Evolutionary conservation across 2,888 invertebrate genomes (phyloP).

Genomic region (Drosophila niveifrons): DNA sequence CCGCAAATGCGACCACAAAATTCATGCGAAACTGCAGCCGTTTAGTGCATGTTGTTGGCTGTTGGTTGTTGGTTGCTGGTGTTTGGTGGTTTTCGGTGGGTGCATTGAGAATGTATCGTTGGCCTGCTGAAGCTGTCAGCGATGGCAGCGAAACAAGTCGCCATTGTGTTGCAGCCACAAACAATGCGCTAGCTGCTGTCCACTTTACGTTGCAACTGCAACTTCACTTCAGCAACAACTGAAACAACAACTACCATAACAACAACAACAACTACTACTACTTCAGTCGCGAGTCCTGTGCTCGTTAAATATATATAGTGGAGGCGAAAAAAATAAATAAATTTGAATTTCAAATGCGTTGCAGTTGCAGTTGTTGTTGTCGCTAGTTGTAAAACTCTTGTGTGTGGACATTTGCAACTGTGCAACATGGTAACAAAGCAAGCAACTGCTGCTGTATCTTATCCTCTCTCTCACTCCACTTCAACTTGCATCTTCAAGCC

Average conservation of each 20-base stretch:
- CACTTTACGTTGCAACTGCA: constrained; percentile 27
- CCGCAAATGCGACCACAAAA: constrained; percentile 55
- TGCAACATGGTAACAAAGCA: constrained; percentile 48
- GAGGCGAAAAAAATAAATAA: constrained; percentile 24
- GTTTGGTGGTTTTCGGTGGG: constrained; percentile 49
- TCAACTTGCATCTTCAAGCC: not conserved
- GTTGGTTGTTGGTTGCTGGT: constrained; percentile 4
- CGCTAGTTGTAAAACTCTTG: constrained; percentile 40
- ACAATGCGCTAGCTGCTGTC: constrained; percentile 18
- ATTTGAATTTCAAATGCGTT: constrained; percentile 77
- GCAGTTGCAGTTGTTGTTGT: constrained; percentile 40
- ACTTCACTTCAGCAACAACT: not conserved
- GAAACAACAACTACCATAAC: constrained; percentile 1
- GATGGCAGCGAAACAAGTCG: constrained; percentile 66
- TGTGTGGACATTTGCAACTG: constrained; percentile 65
- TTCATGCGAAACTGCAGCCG: constrained; percentile 61
- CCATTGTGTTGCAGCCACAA: constrained; percentile 47
- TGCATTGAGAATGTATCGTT: constrained; percentile 67
- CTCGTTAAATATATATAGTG: constrained; percentile 62
- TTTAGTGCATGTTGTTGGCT: constrained; percentile 23
- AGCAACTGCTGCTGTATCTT: not conserved
- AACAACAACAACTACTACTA: constrained; percentile 9
- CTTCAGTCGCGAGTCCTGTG: constrained; percentile 53
- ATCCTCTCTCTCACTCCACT: not conserved
- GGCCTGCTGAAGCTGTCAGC: constrained; percentile 67